Evolutionary conservation across 2,113 vertebrate species (phyloP).

Genomic region (Parus major): DNA sequence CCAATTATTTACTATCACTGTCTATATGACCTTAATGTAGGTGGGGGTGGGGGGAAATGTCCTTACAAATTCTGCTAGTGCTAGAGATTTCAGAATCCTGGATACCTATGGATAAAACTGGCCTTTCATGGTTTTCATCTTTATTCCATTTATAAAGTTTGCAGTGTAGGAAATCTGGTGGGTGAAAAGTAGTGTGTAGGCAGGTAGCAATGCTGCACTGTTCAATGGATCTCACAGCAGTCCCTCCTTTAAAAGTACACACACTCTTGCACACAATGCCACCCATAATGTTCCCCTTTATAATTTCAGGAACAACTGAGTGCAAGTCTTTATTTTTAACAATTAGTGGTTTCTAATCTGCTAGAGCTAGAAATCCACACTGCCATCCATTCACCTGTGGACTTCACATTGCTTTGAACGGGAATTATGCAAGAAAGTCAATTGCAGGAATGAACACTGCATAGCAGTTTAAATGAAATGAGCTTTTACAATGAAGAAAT

Average conservation of each 20-base stretch:
- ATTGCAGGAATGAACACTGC: not conserved
- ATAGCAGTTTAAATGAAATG: slow-evolving; percentile 35
- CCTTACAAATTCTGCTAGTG: not conserved
- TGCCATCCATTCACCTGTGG: not conserved
- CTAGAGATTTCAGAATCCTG: not conserved
- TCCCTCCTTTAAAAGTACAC: not conserved
- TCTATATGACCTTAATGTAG: not conserved
- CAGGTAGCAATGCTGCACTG: not conserved
- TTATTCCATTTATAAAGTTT: not conserved
- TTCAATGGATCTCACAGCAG: not conserved
- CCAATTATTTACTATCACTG: not conserved
- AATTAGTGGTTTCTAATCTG: not conserved
- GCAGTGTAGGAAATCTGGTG: not conserved
- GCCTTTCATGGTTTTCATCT: not conserved
- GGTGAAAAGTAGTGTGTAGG: not conserved
- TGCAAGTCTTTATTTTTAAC: not conserved
- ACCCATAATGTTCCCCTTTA: not conserved
- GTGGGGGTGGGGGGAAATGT: not conserved
- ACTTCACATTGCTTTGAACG: not conserved
- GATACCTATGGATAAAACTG: not conserved
- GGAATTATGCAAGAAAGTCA: not conserved
- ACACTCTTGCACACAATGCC: not conserved
- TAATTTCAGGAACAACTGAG: not conserved
- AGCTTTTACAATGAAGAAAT: slow-evolving; percentile 1
- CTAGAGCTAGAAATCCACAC: not conserved